phyloP scores from a whole-genome alignment of 1,140 invertebrate genomes.

The Eupristina koningsbergeri region DNA sequence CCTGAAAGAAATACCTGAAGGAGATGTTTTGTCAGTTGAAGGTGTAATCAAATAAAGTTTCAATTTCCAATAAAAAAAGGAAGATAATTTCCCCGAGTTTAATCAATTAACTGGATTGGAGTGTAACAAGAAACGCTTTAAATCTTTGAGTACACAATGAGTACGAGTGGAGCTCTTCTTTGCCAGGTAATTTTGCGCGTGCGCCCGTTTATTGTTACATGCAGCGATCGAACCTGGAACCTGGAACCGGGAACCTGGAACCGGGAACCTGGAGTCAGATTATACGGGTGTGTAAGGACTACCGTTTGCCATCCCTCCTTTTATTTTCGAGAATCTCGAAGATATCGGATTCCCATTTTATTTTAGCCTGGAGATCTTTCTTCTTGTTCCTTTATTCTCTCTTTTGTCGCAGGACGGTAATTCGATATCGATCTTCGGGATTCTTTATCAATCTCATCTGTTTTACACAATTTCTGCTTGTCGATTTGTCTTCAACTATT shows the following conservation, averaged over 20 bases:
- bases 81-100: background rate
- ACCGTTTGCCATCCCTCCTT: slow-evolving; percentile 19
- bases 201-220: slow-evolving; percentile 23
- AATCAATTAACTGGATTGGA: background rate
- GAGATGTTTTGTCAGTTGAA: background rate
- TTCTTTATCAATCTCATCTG: slow-evolving; percentile 37
- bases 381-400: background rate
- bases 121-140: slow-evolving; percentile 14
- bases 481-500: background rate
- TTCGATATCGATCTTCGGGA: slow-evolving; percentile 34
- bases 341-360: slow-evolving; percentile 37
- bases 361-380: background rate
- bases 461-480: slow-evolving; percentile 42
- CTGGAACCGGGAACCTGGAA: too few species aligned
- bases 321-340: slow-evolving; percentile 23
- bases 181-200: slow-evolving; percentile 25
- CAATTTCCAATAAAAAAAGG: background rate
- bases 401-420: slow-evolving; percentile 26
- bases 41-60: background rate
- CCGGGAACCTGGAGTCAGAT: background rate
- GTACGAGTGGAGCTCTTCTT: background rate
- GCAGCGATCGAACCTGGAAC: background rate
- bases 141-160: background rate
- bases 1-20: background rate
- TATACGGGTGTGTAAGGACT: background rate